phyloP scores from a whole-genome alignment of 2,797 vertebrate genomes.

The Chaetodon trifasciatus region DNA sequence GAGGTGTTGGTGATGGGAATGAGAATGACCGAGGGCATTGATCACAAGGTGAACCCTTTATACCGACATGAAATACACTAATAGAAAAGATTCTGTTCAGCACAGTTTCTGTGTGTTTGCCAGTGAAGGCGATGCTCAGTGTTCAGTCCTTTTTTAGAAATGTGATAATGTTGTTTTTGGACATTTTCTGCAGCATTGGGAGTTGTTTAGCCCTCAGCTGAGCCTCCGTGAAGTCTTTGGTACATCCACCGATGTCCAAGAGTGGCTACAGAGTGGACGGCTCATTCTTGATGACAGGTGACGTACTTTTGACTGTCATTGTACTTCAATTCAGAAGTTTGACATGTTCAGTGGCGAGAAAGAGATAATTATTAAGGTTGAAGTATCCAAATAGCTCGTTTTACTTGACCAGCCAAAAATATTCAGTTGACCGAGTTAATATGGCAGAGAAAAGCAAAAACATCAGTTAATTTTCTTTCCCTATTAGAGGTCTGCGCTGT shows the following conservation, averaged over 20 bases:
- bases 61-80: neutral
- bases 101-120: neutral
- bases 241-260: conserved; percentile 73
- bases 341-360: too few species aligned
- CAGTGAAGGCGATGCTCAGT: neutral
- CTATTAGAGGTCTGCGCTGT: conserved; percentile 90
- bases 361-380: too few species aligned
- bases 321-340: neutral
- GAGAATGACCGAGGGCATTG: conserved; percentile 88
- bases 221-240: conserved; percentile 84
- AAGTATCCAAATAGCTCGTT: neutral
- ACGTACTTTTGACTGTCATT: neutral
- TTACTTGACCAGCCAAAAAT: neutral
- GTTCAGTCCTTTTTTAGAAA: neutral
- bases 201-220: conserved; percentile 82
- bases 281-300: conserved; percentile 91
- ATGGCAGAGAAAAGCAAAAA: neutral
- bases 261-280: conserved; percentile 77
- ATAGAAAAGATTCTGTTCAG: neutral
- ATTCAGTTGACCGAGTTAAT: neutral
- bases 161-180: neutral
- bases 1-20: conserved; percentile 93
- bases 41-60: conserved; percentile 86
- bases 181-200: conserved; percentile 87
- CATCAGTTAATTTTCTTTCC: neutral